Conservation (phyloP, 2,113 vertebrate species). For the Tetrax tetrax region DNA sequence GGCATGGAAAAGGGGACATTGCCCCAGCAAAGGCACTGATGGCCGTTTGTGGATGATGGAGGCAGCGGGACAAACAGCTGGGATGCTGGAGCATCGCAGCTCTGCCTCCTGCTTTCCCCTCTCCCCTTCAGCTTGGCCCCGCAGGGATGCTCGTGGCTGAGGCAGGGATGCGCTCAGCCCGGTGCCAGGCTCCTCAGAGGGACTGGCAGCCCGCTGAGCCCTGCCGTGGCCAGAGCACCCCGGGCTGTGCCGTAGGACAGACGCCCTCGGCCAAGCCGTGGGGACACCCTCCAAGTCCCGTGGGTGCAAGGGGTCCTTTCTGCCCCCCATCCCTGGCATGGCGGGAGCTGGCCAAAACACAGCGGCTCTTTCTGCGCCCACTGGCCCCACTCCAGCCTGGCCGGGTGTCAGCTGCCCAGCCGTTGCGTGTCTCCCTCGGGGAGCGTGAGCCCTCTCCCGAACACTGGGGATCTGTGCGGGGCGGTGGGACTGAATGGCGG, state of each 20-base stretch:
- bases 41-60: neutral
- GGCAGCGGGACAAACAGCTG: neutral
- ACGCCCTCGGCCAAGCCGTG: fast-evolving
- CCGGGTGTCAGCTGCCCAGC: neutral
- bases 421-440: neutral
- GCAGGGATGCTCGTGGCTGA: neutral
- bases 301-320: neutral
- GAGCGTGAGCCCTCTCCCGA: neutral
- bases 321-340: neutral
- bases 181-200: fast-evolving
- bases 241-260: neutral
- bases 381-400: slow-evolving; percentile 35
- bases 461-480: slow-evolving; percentile 48
- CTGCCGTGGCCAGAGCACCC: fast-evolving
- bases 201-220: neutral
- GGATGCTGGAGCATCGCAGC: neutral
- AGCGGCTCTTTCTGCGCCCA: neutral
- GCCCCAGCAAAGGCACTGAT: neutral
- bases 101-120: neutral
- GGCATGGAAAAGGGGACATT: neutral
- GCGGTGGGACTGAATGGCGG: neutral
- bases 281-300: neutral
- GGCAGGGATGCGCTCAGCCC: neutral
- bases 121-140: neutral
- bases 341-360: neutral